phyloP scores from a whole-genome alignment of 2,888 invertebrate genomes.

The Camponotus fellah region DNA sequence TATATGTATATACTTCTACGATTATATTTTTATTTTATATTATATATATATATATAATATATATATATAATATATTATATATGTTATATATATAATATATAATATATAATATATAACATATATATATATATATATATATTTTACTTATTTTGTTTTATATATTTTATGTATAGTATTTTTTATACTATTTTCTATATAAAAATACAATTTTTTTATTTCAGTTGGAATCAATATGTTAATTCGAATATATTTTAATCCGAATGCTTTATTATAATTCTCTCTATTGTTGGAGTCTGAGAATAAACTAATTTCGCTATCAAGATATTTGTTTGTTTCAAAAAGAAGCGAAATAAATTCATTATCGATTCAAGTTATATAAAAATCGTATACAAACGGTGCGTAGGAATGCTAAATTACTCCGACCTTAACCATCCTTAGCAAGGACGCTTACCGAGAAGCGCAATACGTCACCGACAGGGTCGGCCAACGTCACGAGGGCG shows the following conservation, averaged over 20 bases:
- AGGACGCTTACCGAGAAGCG: conserved; percentile 64
- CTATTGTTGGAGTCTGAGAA: neutral
- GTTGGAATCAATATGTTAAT: neutral
- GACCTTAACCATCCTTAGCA: conserved; percentile 71
- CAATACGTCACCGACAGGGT: conserved; percentile 67
- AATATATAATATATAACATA: no score
- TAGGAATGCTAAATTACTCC: conserved; percentile 60
- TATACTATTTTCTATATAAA: no score
- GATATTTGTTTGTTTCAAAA: conserved; percentile 6
- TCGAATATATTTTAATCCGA: neutral
- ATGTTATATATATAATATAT: no score
- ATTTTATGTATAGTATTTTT: no score
- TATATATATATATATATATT: no score
- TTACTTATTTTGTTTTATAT: no score
- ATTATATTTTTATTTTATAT: conserved; percentile 9
- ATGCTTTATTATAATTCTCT: neutral
- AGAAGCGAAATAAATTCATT: conserved; percentile 15
- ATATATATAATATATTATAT: no score
- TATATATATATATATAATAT: no score
- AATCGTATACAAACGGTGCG: conserved; percentile 49
- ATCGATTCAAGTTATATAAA: conserved; percentile 32
- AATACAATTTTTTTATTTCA: neutral
- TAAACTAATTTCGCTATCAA: conserved; percentile 11
- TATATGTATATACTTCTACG: neutral
- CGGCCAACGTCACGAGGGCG: conserved; percentile 72